Evolutionary conservation across 2,797 vertebrate genomes (phyloP).

Genomic region (Siniperca scherzeri): DNA sequence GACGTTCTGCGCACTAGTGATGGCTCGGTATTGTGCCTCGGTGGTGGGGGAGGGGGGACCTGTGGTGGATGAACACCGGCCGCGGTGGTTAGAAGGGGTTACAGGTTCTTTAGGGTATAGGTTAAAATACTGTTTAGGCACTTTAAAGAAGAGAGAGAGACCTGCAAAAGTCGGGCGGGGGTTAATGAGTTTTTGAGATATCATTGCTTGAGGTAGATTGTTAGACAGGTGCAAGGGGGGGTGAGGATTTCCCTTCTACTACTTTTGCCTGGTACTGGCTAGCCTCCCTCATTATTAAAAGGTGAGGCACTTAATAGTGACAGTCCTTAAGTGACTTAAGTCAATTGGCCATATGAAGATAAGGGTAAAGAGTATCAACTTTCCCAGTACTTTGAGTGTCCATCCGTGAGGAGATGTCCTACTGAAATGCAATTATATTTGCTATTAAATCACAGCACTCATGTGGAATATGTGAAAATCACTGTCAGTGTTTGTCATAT

Average conservation of each 20-base stretch:
- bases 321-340: constrained; percentile 41
- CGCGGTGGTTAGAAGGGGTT: constrained; percentile 69
- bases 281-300: constrained; percentile 27
- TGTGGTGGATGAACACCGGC: constrained; percentile 73
- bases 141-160: constrained; percentile 43
- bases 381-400: constrained; percentile 41
- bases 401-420: constrained; percentile 42
- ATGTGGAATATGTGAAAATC: constrained; percentile 52
- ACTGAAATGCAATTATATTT: constrained; percentile 48
- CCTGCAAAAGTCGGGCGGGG: constrained; percentile 31
- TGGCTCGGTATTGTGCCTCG: constrained; percentile 83
- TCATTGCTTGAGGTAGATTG: constrained; percentile 37
- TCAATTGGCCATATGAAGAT: constrained; percentile 49
- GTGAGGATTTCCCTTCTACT: constrained; percentile 4
- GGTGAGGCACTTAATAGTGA: constrained; percentile 29
- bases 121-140: constrained; percentile 57
- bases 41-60: constrained; percentile 86
- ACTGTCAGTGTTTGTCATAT: constrained; percentile 65
- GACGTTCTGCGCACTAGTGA: constrained; percentile 80
- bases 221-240: constrained; percentile 10
- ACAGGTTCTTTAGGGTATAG: constrained; percentile 41
- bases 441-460: constrained; percentile 49
- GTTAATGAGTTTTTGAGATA: constrained; percentile 45
- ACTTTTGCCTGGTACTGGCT: constrained; percentile 20
- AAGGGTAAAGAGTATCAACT: constrained; percentile 37